Percentiles rank a stretch among this genome's conserved stretches.
Conservation (phyloP, 2,113 vertebrate species). For the Polypterus senegalus region DNA sequence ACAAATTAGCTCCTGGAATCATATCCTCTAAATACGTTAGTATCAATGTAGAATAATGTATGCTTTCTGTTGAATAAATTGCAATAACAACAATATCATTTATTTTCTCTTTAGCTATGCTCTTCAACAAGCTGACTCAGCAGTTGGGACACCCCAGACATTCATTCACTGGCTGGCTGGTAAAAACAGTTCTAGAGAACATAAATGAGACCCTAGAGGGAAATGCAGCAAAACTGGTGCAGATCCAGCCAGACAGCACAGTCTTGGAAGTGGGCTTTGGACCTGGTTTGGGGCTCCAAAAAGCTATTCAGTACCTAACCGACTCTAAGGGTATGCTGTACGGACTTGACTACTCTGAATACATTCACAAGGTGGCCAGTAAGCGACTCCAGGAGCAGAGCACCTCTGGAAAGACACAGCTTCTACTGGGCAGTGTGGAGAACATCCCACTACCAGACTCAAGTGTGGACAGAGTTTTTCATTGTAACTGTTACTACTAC, state of each 20-base stretch:
- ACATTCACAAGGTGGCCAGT: constrained; percentile 41
- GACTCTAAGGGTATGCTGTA: constrained; percentile 31
- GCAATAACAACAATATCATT: no score
- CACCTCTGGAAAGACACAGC: constrained; percentile 30
- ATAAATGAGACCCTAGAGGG: constrained; percentile 36
- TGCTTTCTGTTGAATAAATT: no score
- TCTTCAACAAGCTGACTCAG: constrained; percentile 23
- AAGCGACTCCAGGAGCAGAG: constrained; percentile 29
- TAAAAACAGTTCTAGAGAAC: constrained; percentile 24
- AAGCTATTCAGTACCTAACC: constrained; percentile 32
- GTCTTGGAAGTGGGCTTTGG: constrained; percentile 50
- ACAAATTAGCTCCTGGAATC: no score
- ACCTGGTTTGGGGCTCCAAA: constrained; percentile 36
- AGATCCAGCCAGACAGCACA: constrained; percentile 33
- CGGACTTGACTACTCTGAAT: constrained; percentile 47
- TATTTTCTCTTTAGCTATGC: constrained; percentile 22
- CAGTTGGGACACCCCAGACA: constrained; percentile 37
- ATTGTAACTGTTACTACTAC: constrained; percentile 59
- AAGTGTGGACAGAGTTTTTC: constrained; percentile 46
- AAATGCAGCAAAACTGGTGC: constrained; percentile 33
- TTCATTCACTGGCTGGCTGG: constrained; percentile 38
- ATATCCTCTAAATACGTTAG: no score
- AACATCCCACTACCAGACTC: constrained; percentile 39
- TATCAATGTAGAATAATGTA: no score
- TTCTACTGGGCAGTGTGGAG: constrained; percentile 37